Percentiles rank a stretch among this genome's conserved stretches.
phyloP scores from a whole-genome alignment of 2,113 vertebrate species.

The Sigmodon hispidus region DNA sequence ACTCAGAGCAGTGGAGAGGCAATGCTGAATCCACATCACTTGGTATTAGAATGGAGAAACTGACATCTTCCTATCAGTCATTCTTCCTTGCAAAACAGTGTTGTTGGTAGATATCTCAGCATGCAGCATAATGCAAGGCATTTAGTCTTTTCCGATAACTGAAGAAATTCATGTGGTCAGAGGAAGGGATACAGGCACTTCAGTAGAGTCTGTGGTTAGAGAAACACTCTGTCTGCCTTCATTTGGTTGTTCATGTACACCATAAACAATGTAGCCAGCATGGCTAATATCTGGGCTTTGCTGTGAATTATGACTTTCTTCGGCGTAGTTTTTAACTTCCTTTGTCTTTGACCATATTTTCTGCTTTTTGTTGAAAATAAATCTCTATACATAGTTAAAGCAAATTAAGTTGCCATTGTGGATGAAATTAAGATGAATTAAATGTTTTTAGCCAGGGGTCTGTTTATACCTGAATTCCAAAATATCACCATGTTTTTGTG shows the following conservation, averaged over 20 bases:
- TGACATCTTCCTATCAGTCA: rapidly evolving
- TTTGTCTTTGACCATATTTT: conserved; percentile 40
- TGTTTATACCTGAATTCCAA: background rate
- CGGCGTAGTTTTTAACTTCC: background rate
- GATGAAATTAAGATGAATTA: background rate
- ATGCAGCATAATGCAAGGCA: background rate
- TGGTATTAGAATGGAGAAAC: background rate
- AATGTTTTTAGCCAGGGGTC: background rate
- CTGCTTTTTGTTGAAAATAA: background rate
- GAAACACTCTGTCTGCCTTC: background rate
- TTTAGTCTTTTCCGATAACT: background rate
- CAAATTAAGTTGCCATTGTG: background rate
- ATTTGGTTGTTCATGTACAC: background rate
- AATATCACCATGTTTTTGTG: background rate
- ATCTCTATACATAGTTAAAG: background rate
- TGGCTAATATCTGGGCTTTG: background rate
- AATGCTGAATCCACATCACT: too few relatives aligned
- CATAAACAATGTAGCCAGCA: background rate
- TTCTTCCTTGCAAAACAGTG: background rate
- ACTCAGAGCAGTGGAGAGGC: rapidly evolving
- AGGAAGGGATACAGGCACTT: background rate
- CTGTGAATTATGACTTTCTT: background rate
- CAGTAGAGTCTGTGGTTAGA: background rate
- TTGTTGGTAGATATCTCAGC: background rate
- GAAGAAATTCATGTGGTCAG: background rate